Percentiles rank a stretch among this genome's conserved stretches.
Conservation (phyloP, 2,888 invertebrate species). For the Allolobophora icterica region DNA sequence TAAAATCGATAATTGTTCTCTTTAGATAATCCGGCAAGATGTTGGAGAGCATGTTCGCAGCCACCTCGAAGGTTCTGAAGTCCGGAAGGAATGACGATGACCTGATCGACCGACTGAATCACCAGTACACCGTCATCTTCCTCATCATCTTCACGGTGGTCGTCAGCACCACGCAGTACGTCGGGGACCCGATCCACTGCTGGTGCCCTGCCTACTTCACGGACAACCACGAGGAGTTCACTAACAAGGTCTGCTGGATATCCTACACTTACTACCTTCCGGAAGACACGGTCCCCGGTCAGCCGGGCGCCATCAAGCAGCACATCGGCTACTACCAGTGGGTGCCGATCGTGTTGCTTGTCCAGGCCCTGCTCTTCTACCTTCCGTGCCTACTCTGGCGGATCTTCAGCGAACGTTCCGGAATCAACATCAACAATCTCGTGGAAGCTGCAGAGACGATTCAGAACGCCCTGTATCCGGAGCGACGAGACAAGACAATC, state of each 20-base stretch:
- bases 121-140: slow-evolving; percentile 60
- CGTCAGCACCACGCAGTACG: slow-evolving; percentile 64
- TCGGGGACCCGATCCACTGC: slow-evolving; percentile 63
- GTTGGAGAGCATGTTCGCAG: slow-evolving; percentile 41
- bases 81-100: slow-evolving; percentile 41
- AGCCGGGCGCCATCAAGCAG: slow-evolving; percentile 39
- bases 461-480: slow-evolving; percentile 65
- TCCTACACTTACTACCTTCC: slow-evolving; percentile 51
- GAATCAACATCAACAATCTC: slow-evolving; percentile 66
- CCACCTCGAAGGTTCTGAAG: slow-evolving; percentile 40
- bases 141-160: slow-evolving; percentile 64
- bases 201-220: slow-evolving; percentile 62
- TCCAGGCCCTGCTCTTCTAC: slow-evolving; percentile 68
- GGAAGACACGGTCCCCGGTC: slow-evolving; percentile 42
- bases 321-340: slow-evolving; percentile 59
- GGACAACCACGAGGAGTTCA: slow-evolving; percentile 46
- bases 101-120: slow-evolving; percentile 40
- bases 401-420: slow-evolving; percentile 51
- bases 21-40: slow-evolving; percentile 30
- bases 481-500: slow-evolving; percentile 66
- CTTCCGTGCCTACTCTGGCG: slow-evolving; percentile 58
- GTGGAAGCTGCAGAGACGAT: slow-evolving; percentile 60
- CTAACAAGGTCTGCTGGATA: slow-evolving; percentile 51
- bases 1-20: neutral
- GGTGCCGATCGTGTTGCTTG: slow-evolving; percentile 65